These are phyloP conservation scores for Holocentrus rufus DNA, from an alignment of 2,797 vertebrate genomes.

Conservation along the genomic window DNA sequence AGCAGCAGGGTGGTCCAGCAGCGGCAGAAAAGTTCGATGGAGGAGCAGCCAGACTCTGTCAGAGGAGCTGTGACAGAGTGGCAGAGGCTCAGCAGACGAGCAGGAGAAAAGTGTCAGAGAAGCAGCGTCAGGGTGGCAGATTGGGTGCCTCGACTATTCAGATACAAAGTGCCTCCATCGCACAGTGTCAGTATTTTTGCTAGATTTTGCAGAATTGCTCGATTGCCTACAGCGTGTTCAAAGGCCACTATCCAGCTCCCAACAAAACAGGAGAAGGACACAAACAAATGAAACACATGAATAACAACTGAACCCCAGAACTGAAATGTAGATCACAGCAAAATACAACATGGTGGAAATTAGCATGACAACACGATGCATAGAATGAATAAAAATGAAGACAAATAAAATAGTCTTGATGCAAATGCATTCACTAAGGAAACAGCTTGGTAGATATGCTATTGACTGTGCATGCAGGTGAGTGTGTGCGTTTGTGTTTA, in stretches of 20 bases:
- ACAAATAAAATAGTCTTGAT: not conserved
- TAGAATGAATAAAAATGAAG: not conserved
- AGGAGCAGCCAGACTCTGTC: constrained; percentile 38
- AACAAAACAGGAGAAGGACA: not conserved
- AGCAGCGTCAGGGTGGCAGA: constrained; percentile 46
- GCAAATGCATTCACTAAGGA: not conserved
- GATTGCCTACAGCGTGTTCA: not conserved
- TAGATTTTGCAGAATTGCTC: constrained; percentile 22
- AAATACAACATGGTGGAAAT: not conserved
- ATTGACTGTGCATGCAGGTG: not conserved
- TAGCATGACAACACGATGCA: not conserved
- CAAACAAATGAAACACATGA: not conserved
- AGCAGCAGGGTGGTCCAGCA: constrained; percentile 26
- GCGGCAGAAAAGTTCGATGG: constrained; percentile 33
- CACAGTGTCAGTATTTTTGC: constrained; percentile 24
- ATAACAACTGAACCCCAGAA: not conserved
- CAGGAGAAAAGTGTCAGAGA: constrained; percentile 40
- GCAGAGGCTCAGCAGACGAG: constrained; percentile 44
- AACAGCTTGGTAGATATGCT: not conserved
- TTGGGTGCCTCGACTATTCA: constrained; percentile 23
- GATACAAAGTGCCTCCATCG: constrained; percentile 31
- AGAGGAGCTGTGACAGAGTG: constrained; percentile 43
- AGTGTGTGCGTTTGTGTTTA: not conserved
- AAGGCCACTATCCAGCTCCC: not conserved
- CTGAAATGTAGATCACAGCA: not conserved